Evolutionary conservation across 1,140 invertebrate species (phyloP).

Genomic region (Pseudoatta argentina): DNA sequence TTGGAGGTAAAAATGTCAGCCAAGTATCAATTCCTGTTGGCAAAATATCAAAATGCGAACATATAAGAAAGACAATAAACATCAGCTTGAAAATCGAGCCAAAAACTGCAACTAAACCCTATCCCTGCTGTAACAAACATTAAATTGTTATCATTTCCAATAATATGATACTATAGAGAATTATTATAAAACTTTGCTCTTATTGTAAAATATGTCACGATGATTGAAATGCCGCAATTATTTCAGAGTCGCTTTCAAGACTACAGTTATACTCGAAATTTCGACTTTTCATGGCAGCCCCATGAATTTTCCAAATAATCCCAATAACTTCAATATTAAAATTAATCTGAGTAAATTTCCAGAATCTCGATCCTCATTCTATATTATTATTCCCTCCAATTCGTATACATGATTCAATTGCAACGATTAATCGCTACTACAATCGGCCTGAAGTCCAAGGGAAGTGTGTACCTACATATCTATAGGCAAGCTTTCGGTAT

Average conservation of each 20-base stretch:
- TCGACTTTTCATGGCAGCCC: background rate
- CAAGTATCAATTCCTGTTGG: no score
- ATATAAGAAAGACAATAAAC: background rate
- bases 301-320: background rate
- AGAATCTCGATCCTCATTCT: background rate
- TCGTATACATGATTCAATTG: constrained; percentile 47
- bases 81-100: background rate
- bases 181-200: background rate
- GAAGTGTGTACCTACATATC: constrained; percentile 6
- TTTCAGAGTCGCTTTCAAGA: background rate
- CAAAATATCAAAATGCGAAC: no score
- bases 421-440: constrained; percentile 74
- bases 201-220: background rate
- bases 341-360: background rate
- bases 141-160: background rate
- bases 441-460: constrained; percentile 73
- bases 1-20: no score
- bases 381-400: constrained; percentile 1
- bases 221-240: background rate
- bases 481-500: constrained; percentile 15
- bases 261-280: background rate
- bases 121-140: background rate
- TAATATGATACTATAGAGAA: background rate
- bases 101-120: background rate
- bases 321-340: background rate